A percentile compares a stretch with the other conserved stretches of the same genome.
These are phyloP conservation scores for Illadopsis cleaveri DNA, from an alignment of 2,113 vertebrate species.

Conservation along the genomic window DNA sequence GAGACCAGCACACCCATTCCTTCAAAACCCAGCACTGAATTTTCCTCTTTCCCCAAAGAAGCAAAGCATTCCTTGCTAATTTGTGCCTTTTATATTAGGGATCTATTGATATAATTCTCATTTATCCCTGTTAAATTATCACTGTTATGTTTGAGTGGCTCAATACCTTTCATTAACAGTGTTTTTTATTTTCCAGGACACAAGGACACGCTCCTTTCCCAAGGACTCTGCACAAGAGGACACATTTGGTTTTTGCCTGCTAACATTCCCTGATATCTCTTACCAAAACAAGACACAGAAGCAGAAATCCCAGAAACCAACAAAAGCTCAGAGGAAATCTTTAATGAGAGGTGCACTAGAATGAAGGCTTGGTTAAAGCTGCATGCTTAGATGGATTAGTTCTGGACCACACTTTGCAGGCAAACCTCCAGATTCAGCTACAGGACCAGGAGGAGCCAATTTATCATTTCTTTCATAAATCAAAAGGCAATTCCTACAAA, in stretches of 20 bases:
- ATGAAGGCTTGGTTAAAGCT: neutral
- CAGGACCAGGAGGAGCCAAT: neutral
- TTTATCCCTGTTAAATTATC: neutral
- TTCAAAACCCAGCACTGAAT: neutral
- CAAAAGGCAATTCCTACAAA: neutral
- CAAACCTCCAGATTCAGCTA: neutral
- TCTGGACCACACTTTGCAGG: neutral
- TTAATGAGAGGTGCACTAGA: neutral
- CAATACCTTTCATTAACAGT: neutral
- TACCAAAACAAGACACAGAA: neutral
- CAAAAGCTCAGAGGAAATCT: neutral
- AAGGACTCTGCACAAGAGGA: neutral
- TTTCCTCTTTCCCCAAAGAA: neutral
- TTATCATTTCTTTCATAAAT: neutral
- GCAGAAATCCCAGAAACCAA: neutral
- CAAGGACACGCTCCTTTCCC: neutral
- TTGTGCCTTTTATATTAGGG: neutral
- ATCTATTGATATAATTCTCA: accelerated
- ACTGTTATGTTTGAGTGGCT: neutral
- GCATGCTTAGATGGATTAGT: neutral
- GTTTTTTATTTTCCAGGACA: neutral
- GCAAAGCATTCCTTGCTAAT: neutral
- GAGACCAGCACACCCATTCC: neutral
- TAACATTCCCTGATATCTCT: neutral
- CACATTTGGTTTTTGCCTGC: neutral